These are phyloP conservation scores for Synodontis membranacea DNA, from an alignment of 2,113 vertebrate species.

Conservation along the genomic window DNA sequence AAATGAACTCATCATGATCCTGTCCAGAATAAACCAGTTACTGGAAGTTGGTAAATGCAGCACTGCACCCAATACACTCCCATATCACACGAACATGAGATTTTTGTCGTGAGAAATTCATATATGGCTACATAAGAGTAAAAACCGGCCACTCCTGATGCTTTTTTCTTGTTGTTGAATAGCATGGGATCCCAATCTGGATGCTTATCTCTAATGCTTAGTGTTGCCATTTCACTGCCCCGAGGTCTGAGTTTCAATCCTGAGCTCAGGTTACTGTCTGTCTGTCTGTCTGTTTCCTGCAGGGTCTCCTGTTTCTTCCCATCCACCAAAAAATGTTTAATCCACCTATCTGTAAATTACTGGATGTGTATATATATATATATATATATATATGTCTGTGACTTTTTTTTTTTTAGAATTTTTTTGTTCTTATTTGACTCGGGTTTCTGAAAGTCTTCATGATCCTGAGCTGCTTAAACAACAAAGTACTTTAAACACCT, in stretches of 20 bases:
- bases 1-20: not conserved
- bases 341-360: not conserved
- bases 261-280: not conserved
- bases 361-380: not conserved
- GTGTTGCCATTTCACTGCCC: not conserved
- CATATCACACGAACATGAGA: not conserved
- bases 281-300: not conserved
- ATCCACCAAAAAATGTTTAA: not conserved
- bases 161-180: not conserved
- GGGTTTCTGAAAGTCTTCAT: not conserved
- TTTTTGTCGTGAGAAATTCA: not conserved
- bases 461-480: not conserved
- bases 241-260: not conserved
- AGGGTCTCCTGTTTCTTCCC: not conserved
- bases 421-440: not conserved
- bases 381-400: not conserved
- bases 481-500: not conserved
- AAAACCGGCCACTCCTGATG: not conserved
- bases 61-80: not conserved
- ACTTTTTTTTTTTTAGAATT: too few species aligned
- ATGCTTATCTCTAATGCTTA: not conserved
- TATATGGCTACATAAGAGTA: not conserved
- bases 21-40: not conserved
- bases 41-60: not conserved
- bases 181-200: not conserved